A percentile compares a stretch with the other conserved stretches of the same genome.
Conservation (phyloP, 2,888 invertebrate genomes). For the Acleris emargana region DNA sequence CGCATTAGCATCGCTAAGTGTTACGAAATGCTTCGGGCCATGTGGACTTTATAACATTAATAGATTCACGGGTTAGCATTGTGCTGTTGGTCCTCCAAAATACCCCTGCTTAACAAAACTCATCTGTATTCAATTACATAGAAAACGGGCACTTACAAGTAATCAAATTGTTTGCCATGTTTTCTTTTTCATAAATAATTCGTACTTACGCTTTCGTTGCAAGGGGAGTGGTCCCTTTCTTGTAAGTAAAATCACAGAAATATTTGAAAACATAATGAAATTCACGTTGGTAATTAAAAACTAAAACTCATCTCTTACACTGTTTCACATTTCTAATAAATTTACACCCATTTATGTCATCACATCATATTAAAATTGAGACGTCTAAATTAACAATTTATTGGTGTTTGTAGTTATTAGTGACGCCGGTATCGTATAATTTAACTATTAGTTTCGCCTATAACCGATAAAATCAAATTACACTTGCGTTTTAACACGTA, state of each 20-base stretch:
- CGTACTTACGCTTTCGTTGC: no score
- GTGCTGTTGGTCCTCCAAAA: background rate
- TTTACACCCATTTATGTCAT: background rate
- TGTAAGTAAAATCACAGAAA: no score
- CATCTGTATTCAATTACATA: no score
- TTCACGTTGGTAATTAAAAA: background rate
- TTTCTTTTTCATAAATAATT: no score
- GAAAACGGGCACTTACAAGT: no score
- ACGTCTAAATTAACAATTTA: conserved; percentile 32
- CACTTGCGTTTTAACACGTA: conserved; percentile 12
- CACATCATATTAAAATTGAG: conserved; percentile 9
- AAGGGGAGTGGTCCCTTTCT: no score
- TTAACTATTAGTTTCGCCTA: conserved; percentile 51
- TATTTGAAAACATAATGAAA: background rate
- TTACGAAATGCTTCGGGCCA: conserved; percentile 64
- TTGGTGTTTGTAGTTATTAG: conserved; percentile 40
- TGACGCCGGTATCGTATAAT: conserved; percentile 57
- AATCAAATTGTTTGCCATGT: no score
- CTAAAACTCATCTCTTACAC: no score
- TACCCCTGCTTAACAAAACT: background rate
- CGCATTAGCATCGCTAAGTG: conserved; percentile 73
- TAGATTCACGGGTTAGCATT: conserved; percentile 8
- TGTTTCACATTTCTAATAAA: background rate
- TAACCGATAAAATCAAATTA: conserved; percentile 37
- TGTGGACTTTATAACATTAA: conserved; percentile 19